These are phyloP conservation scores for Myotis pilosus DNA, from an alignment of 2,797 vertebrate genomes.

Conservation along the genomic window DNA sequence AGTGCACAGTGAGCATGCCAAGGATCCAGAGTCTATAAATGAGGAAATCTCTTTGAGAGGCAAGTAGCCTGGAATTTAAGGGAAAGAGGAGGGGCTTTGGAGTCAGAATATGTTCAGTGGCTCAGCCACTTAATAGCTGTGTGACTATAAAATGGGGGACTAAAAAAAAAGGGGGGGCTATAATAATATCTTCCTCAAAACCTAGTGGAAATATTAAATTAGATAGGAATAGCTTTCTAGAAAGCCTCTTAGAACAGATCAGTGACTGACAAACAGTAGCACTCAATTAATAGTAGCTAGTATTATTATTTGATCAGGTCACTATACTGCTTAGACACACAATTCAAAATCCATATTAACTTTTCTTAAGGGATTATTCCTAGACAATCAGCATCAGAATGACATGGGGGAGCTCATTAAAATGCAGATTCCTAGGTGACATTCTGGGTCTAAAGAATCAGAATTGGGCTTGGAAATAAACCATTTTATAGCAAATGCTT, in stretches of 20 bases:
- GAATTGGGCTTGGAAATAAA: constrained; percentile 4
- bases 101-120: constrained; percentile 20
- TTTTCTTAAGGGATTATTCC: neutral
- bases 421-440: neutral
- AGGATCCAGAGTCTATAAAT: neutral
- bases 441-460: neutral
- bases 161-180: neutral
- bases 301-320: neutral
- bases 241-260: constrained; percentile 28
- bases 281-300: neutral
- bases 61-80: neutral
- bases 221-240: neutral
- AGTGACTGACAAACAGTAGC: constrained; percentile 12
- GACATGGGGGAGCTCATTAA: neutral
- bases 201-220: constrained; percentile 3
- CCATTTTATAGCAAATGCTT: constrained; percentile 32
- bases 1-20: neutral
- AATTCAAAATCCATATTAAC: constrained; percentile 38
- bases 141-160: neutral
- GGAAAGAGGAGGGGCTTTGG: neutral
- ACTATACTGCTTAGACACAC: neutral
- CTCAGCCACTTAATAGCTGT: neutral
- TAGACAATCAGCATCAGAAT: constrained; percentile 1
- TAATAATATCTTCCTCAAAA: constrained; percentile 14
- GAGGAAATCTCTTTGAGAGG: neutral